These are phyloP conservation scores for Lymantria monacha DNA, from an alignment of 2,888 invertebrate genomes.

Conservation along the genomic window DNA sequence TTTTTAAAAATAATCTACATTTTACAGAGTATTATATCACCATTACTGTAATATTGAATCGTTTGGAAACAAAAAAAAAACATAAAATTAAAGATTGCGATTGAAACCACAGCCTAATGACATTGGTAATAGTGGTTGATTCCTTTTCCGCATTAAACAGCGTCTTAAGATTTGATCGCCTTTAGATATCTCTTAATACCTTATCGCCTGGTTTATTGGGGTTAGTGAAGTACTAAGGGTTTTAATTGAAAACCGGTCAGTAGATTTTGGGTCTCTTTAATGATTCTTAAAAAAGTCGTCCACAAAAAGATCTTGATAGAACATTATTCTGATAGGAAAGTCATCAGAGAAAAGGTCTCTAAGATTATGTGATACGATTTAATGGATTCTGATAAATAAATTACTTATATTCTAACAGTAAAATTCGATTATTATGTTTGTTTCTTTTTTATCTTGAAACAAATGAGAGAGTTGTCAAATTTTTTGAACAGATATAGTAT, in stretches of 20 bases:
- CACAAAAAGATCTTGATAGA: background rate
- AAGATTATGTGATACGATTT: background rate
- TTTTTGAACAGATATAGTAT: too few species aligned
- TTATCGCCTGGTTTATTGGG: slow-evolving; percentile 30
- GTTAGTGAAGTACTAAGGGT: slow-evolving; percentile 16
- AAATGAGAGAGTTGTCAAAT: too few species aligned
- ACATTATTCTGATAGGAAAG: background rate
- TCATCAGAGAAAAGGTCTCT: background rate
- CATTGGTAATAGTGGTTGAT: slow-evolving; percentile 64
- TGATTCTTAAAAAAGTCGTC: slow-evolving; percentile 4
- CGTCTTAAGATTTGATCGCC: slow-evolving; percentile 59
- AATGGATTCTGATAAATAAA: background rate
- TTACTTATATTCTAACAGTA: too few species aligned
- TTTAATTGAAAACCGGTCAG: slow-evolving; percentile 40
- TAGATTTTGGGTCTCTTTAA: slow-evolving; percentile 10
- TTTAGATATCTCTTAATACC: slow-evolving; percentile 49
- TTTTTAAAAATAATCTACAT: too few species aligned
- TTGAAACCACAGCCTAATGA: slow-evolving; percentile 54
- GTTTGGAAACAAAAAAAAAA: slow-evolving; percentile 12
- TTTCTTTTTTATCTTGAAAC: background rate
- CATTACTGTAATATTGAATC: too few species aligned
- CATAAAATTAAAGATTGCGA: slow-evolving; percentile 47
- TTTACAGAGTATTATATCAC: too few species aligned
- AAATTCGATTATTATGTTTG: background rate
- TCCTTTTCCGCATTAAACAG: slow-evolving; percentile 52